Conservation (phyloP, 2,113 vertebrate genomes). For the Candoia aspera region DNA sequence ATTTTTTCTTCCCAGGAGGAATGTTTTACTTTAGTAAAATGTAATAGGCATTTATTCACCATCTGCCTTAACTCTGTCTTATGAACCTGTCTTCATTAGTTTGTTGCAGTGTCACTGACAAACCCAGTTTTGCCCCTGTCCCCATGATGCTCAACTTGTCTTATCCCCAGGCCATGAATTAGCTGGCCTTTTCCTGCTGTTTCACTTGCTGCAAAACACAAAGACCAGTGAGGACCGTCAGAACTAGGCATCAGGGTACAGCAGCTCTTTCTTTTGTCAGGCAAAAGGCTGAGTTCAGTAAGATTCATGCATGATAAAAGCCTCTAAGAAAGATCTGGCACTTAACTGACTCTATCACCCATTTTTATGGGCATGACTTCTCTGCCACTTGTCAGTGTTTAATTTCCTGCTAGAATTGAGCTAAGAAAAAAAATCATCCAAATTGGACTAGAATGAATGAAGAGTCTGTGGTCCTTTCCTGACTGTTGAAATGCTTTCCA, state of each 20-base stretch:
- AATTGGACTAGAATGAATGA: neutral
- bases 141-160: neutral
- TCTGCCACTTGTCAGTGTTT: neutral
- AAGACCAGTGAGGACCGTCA: neutral
- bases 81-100: neutral
- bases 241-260: neutral
- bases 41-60: neutral
- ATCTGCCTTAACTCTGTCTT: neutral
- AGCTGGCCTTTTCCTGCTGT: neutral
- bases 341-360: neutral
- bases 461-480: neutral
- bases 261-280: neutral
- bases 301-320: neutral
- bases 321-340: neutral
- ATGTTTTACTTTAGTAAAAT: neutral
- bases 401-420: neutral
- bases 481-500: neutral
- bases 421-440: neutral
- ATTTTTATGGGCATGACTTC: neutral
- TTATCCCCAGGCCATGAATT: neutral
- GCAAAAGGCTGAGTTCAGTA: neutral
- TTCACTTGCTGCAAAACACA: neutral
- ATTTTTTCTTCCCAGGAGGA: neutral
- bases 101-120: neutral
- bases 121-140: neutral